A percentile compares a stretch with the other conserved stretches of the same genome.
These are phyloP conservation scores for Candoia aspera DNA, from an alignment of 2,113 vertebrate genomes.

Conservation along the genomic window DNA sequence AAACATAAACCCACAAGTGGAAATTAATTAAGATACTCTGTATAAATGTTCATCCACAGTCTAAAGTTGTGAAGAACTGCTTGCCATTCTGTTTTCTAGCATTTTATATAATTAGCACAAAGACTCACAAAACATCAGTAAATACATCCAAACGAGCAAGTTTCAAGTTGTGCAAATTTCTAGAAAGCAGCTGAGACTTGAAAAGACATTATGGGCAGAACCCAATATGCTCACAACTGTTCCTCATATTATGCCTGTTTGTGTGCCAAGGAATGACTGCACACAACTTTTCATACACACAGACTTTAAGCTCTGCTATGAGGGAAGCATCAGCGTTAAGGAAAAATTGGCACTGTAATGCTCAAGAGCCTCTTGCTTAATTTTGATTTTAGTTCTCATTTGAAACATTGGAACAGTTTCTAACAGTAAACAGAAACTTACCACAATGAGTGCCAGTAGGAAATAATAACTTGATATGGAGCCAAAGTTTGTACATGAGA, in stretches of 20 bases:
- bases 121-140: background rate
- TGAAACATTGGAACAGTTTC: constrained; percentile 11
- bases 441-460: background rate
- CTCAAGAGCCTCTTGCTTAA: constrained; percentile 1
- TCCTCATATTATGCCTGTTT: background rate
- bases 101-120: background rate
- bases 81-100: background rate
- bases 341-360: constrained; percentile 6
- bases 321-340: background rate
- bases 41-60: background rate
- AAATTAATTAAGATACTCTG: constrained; percentile 1
- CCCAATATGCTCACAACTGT: background rate
- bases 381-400: background rate
- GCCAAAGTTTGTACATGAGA: background rate
- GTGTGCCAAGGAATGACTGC: background rate
- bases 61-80: background rate
- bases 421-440: background rate
- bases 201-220: background rate
- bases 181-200: background rate
- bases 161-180: background rate
- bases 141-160: background rate
- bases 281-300: background rate
- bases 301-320: background rate
- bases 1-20: constrained; percentile 55
- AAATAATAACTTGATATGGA: background rate